A percentile compares a stretch with the other conserved stretches of the same genome.
These are phyloP conservation scores for Brachyptera putata DNA, from an alignment of 2,888 invertebrate genomes.

Conservation along the genomic window DNA sequence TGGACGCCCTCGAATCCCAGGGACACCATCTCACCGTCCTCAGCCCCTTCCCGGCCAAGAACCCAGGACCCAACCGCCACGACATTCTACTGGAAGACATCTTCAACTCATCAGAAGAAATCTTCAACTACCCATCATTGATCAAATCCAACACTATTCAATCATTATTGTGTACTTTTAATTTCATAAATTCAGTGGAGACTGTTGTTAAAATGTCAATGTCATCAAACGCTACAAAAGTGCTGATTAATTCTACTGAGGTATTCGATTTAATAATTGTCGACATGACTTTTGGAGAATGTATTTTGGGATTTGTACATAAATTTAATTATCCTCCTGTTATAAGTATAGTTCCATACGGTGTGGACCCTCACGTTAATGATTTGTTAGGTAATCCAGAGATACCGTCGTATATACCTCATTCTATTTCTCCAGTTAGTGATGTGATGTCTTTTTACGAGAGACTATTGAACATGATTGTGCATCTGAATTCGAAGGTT, in stretches of 20 bases:
- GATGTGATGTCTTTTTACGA: constrained; percentile 31
- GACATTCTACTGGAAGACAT: constrained; percentile 28
- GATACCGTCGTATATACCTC: constrained; percentile 26
- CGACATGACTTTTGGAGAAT: constrained; percentile 25
- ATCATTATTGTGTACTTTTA: too few species aligned
- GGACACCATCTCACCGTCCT: constrained; percentile 31
- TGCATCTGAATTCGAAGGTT: constrained; percentile 4
- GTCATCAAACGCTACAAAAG: too few species aligned
- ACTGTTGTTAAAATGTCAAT: too few species aligned
- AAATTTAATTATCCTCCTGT: constrained; percentile 27
- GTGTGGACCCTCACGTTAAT: constrained; percentile 22
- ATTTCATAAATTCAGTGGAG: too few species aligned
- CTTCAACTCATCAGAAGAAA: background rate
- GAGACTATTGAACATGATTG: constrained; percentile 25
- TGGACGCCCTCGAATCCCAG: constrained; percentile 21
- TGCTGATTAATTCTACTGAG: too few species aligned
- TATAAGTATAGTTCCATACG: constrained; percentile 29
- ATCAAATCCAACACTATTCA: too few species aligned
- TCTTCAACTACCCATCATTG: constrained; percentile 1
- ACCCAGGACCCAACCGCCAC: constrained; percentile 25
- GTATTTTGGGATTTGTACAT: constrained; percentile 25
- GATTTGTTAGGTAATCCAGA: constrained; percentile 26
- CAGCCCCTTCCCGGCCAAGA: constrained; percentile 27
- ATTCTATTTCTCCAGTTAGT: constrained; percentile 14
- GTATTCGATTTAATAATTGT: constrained; percentile 28